Evolutionary conservation across 2,797 vertebrate species (phyloP), one percentile per base, ranked within the genome.

Genomic region (Echeneis naucrates): DNA sequence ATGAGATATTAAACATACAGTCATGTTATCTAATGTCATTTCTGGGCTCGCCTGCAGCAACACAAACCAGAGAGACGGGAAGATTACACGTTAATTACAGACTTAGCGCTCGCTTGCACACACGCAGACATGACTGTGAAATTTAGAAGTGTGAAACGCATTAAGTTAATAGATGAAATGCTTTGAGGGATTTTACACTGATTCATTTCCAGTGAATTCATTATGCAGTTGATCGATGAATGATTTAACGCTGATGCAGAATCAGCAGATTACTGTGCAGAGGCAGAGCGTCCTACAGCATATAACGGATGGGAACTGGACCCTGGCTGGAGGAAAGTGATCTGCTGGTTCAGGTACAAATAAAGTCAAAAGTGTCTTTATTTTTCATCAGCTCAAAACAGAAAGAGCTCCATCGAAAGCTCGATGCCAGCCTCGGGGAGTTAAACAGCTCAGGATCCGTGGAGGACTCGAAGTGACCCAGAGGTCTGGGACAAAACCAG

Each of bases 221-320:
- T 62, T 40, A 68, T 26, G 78, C 16, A 63, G 17, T 33, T 40
- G 23, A 68, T 71, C 1, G 21, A 3, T 62, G 0, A 76, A 32
- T 51, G 0, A 62, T 71, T 72, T 59, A 66, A 27, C 5, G 23
- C 16, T 24, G 68, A 68, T 21, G 27, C 10, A 26, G 37, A 4
- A 52, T 61, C 42, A 44, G 17, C 14, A 47, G 60, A 72, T 66
- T 64, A 50, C 38, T 32, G 62, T 24, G 69, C 24, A 63, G 44
- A 66, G 0, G 24, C 21, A 50, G 47, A 19, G 13, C 59, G 45
- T 67, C 54, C 52, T 54, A 54, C 11, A 23, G 44, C 30, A n/a
- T n/a, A 75, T 72, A 90, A 89, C 24, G 68, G 33, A 57, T 56
- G 50, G 6, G 21, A 73, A 70, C 67, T 53, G 47, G 60, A 80